Evolutionary conservation across 2,113 vertebrate species (phyloP).

Genomic region (Nannobrachium achirus): DNA sequence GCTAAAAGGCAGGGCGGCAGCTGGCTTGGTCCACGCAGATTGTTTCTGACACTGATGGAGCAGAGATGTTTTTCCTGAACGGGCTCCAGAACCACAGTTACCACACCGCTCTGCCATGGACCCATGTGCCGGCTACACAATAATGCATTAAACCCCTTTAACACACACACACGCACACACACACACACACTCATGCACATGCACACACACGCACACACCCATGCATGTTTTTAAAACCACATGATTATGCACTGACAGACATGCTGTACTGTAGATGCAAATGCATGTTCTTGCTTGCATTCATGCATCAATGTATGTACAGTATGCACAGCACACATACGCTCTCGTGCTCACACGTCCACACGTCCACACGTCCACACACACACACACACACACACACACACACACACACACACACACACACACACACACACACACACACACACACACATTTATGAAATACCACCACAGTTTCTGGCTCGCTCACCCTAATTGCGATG

Average conservation of each 20-base stretch:
- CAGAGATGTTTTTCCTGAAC: slow-evolving; percentile 65
- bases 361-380: background rate
- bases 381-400: background rate
- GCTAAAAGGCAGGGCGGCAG: slow-evolving; percentile 28
- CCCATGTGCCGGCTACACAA: slow-evolving; percentile 14
- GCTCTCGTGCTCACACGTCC: background rate
- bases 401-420: slow-evolving; percentile 11
- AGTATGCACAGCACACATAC: background rate
- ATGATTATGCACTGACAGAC: too few species aligned
- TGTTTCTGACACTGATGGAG: slow-evolving; percentile 70
- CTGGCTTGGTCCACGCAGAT: slow-evolving; percentile 62
- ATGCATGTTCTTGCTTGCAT: too few species aligned
- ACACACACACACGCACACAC: slow-evolving; percentile 5
- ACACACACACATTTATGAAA: background rate
- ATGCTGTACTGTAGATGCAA: too few species aligned
- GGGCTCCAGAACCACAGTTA: slow-evolving; percentile 60
- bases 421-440: slow-evolving; percentile 22
- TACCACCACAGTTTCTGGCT: background rate
- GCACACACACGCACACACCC: background rate
- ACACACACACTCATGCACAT: background rate
- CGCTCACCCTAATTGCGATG: slow-evolving; percentile 25
- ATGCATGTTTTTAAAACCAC: background rate
- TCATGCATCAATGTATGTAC: background rate
- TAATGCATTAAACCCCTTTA: slow-evolving; percentile 14
- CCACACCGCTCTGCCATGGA: slow-evolving; percentile 47